Percentiles rank a stretch among this genome's conserved stretches.
These are phyloP conservation scores for Pluvialis apricaria DNA, from an alignment of 2,113 vertebrate genomes.

Conservation along the genomic window DNA sequence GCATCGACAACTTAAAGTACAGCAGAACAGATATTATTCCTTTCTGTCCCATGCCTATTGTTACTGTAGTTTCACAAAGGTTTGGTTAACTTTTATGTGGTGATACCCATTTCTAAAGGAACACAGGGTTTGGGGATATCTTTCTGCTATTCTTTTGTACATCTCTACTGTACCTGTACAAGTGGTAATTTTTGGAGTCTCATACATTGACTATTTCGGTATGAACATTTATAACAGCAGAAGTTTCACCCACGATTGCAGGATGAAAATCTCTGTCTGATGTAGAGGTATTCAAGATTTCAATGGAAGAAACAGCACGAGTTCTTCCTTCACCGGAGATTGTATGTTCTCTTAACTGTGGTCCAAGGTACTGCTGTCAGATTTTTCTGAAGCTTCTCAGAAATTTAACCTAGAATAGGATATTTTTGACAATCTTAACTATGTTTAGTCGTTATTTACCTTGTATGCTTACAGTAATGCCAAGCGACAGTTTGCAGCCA, in stretches of 20 bases:
- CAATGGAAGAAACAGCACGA: rapidly evolving
- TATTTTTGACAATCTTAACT: background rate
- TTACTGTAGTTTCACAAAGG: background rate
- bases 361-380: background rate
- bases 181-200: background rate
- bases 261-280: background rate
- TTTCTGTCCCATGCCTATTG: background rate
- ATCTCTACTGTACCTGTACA: background rate
- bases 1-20: background rate
- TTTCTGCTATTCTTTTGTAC: background rate
- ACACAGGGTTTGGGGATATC: background rate
- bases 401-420: background rate
- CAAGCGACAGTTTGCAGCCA: background rate
- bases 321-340: background rate
- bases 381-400: background rate
- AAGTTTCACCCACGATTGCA: background rate
- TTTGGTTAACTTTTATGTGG: background rate
- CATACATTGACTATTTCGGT: background rate
- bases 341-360: background rate
- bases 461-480: background rate
- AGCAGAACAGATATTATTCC: background rate
- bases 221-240: background rate
- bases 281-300: background rate
- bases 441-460: background rate
- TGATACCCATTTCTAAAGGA: background rate